A percentile compares a stretch with the other conserved stretches of the same genome.
Evolutionary conservation across 2,888 invertebrate genomes (phyloP).

Genomic region (Drosophila rellima): DNA sequence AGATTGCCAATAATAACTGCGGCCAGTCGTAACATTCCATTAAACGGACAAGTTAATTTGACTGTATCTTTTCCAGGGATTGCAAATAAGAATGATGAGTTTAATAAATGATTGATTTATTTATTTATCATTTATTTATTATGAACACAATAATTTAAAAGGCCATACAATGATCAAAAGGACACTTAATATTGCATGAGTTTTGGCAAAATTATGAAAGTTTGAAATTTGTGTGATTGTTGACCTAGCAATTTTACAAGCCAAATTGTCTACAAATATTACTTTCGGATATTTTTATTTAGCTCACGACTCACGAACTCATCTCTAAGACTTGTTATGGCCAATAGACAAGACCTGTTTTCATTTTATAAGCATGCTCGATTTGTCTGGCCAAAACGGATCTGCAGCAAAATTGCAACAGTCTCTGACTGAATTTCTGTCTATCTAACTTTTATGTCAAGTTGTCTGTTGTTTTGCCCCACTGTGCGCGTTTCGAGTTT

Average conservation of each 20-base stretch:
- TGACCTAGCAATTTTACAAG: too few species aligned
- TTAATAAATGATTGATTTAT: too few species aligned
- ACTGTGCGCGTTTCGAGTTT: conserved; percentile 19
- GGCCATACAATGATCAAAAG: too few species aligned
- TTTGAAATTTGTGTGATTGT: too few species aligned
- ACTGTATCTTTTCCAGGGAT: background rate
- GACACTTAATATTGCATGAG: too few species aligned
- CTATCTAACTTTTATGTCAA: background rate
- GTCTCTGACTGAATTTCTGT: background rate
- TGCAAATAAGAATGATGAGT: background rate
- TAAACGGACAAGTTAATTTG: conserved; percentile 29
- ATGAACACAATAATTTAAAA: too few species aligned
- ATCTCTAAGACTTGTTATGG: conserved; percentile 1
- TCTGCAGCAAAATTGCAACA: conserved; percentile 19
- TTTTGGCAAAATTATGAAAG: too few species aligned
- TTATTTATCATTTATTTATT: too few species aligned
- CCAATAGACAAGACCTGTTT: conserved; percentile 21
- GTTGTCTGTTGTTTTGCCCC: conserved; percentile 7
- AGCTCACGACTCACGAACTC: conserved; percentile 3
- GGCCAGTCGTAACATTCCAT: conserved; percentile 31
- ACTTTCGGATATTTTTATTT: background rate
- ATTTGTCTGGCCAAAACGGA: conserved; percentile 29
- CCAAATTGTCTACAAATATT: too few species aligned
- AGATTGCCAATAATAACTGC: conserved; percentile 27
- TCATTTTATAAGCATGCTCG: conserved; percentile 18